Evolutionary conservation across 2,113 vertebrate genomes (phyloP).

Genomic region (Myxocyprinus asiaticus): DNA sequence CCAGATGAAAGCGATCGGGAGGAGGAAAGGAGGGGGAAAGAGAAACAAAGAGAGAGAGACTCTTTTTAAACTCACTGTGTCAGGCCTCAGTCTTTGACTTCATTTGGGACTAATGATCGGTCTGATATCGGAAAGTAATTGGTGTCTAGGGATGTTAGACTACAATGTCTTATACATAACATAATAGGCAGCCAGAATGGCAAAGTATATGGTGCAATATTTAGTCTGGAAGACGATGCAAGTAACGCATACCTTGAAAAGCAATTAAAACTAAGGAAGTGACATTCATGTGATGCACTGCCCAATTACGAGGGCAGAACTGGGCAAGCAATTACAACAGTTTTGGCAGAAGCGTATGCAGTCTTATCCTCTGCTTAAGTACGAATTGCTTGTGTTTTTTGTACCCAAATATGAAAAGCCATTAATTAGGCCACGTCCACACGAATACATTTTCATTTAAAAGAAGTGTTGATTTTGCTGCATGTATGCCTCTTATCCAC

Average conservation of each 20-base stretch:
- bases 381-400: background rate
- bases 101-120: constrained; percentile 15
- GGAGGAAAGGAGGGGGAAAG: background rate
- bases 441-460: no score
- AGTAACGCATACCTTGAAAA: constrained; percentile 10
- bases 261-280: constrained; percentile 32
- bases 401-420: constrained; percentile 6
- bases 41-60: constrained; percentile 9
- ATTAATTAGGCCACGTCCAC: background rate
- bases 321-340: constrained; percentile 25
- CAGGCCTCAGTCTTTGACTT: constrained; percentile 39
- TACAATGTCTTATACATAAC: constrained; percentile 27
- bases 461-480: no score
- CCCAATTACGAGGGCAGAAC: constrained; percentile 16
- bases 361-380: constrained; percentile 8
- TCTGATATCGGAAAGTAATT: constrained; percentile 36
- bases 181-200: background rate
- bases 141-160: constrained; percentile 30
- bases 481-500: no score
- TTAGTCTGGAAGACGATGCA: constrained; percentile 22
- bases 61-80: constrained; percentile 1
- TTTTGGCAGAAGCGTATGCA: constrained; percentile 31
- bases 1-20: constrained; percentile 33
- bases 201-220: background rate
- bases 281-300: constrained; percentile 32